Conservation (phyloP, 1,140 invertebrate genomes). For the Plectrocnemia conspersa region DNA sequence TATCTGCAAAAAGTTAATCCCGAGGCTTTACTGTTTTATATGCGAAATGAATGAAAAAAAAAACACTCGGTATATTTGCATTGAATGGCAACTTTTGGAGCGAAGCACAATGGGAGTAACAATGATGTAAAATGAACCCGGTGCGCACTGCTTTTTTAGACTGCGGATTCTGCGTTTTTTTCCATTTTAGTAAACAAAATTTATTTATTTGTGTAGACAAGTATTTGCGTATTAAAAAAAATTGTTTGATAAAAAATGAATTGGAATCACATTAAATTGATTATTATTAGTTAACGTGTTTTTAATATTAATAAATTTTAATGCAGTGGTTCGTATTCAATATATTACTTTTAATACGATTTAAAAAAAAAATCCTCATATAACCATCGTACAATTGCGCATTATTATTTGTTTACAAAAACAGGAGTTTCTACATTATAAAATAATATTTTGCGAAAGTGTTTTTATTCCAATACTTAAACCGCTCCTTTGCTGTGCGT, state of each 20-base stretch:
- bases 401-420: not conserved
- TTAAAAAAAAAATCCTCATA: too few relatives aligned
- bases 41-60: constrained; percentile 29
- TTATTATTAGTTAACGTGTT: too few relatives aligned
- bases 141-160: not conserved
- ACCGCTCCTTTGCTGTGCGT: not conserved
- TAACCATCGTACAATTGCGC: not conserved
- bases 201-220: too few relatives aligned
- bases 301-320: too few relatives aligned
- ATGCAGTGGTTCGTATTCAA: too few relatives aligned
- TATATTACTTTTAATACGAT: too few relatives aligned
- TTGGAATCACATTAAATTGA: too few relatives aligned
- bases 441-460: not conserved
- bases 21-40: constrained; percentile 29
- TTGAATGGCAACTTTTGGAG: constrained; percentile 27
- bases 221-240: too few relatives aligned
- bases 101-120: constrained; percentile 28
- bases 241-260: too few relatives aligned
- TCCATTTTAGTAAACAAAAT: not conserved
- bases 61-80: constrained; percentile 25
- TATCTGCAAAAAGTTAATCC: constrained; percentile 34
- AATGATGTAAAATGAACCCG: constrained; percentile 32
- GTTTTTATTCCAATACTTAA: constrained; percentile 17
- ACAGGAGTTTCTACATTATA: too few relatives aligned
- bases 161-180: not conserved